Percentiles rank a stretch among this genome's conserved stretches.
Evolutionary conservation across 2,113 vertebrate genomes (phyloP).

Genomic region (Nerophis lumbriciformis): DNA sequence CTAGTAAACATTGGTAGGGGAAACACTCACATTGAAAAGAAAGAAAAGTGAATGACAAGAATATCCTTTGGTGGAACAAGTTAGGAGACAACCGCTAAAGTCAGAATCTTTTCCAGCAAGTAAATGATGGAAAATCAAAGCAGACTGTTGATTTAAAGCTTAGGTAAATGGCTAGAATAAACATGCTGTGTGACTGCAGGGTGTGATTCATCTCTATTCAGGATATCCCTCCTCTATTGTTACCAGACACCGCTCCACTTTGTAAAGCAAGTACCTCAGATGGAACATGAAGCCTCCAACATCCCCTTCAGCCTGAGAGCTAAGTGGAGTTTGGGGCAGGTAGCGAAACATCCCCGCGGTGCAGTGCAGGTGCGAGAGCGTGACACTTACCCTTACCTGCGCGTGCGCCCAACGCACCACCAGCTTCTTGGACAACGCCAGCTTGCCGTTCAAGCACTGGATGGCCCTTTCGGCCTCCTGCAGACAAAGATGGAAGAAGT

Average conservation of each 20-base stretch:
- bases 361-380: not conserved
- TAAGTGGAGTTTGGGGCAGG: not conserved
- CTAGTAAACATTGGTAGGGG: too few relatives aligned
- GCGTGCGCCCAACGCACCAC: constrained; percentile 97
- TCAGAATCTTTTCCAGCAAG: too few relatives aligned
- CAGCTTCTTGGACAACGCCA: constrained; percentile 95
- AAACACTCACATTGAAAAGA: too few relatives aligned
- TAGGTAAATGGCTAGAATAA: not conserved
- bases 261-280: constrained; percentile 20
- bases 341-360: not conserved
- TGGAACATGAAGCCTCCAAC: constrained; percentile 1
- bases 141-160: not conserved
- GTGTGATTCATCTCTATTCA: constrained; percentile 72
- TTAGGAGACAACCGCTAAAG: too few relatives aligned
- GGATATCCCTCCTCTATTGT: constrained; percentile 79
- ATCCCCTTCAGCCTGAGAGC: not conserved
- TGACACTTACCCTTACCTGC: constrained; percentile 87
- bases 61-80: too few relatives aligned
- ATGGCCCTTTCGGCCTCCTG: constrained; percentile 96
- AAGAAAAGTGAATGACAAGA: too few relatives aligned
- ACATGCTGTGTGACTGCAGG: constrained; percentile 42
- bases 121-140: too few relatives aligned
- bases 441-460: constrained; percentile 94
- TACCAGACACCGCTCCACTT: constrained; percentile 49
- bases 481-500: constrained; percentile 8